Evolutionary conservation across 2,113 vertebrate genomes (phyloP).

Genomic region (Microtus pennsylvanicus): DNA sequence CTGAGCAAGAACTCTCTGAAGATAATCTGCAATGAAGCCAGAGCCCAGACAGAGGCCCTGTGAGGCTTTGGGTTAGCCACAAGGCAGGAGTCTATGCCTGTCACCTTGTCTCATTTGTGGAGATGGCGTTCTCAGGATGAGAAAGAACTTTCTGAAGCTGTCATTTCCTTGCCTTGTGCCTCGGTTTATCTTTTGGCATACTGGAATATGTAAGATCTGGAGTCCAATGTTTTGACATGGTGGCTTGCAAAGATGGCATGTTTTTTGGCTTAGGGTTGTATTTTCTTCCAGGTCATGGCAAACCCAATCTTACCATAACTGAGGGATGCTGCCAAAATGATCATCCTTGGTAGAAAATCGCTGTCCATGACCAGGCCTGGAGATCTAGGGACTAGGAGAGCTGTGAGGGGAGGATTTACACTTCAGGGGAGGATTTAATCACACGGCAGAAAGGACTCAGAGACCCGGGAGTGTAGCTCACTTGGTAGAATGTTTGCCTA

Average conservation of each 20-base stretch:
- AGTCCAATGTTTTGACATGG: neutral
- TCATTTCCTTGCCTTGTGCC: neutral
- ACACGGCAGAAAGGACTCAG: neutral
- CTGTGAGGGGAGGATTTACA: fast-evolving
- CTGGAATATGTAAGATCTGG: neutral
- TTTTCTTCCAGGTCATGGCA: neutral
- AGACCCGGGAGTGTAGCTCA: neutral
- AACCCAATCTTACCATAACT: neutral
- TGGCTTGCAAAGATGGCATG: neutral
- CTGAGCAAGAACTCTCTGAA: neutral
- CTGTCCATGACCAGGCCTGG: fast-evolving
- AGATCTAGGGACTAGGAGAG: fast-evolving
- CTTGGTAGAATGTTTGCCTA: neutral
- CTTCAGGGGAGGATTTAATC: neutral
- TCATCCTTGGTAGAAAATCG: fast-evolving
- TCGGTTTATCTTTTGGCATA: neutral
- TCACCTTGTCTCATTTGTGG: too few relatives aligned
- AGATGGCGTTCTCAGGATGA: neutral
- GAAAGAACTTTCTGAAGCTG: neutral
- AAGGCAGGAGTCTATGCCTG: fast-evolving
- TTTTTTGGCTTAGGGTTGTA: neutral
- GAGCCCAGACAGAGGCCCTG: neutral
- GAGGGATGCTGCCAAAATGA: neutral
- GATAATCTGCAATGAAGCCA: neutral
- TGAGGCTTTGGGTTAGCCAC: neutral